phyloP scores from a whole-genome alignment of 2,888 invertebrate species.

The Apoda limacodes region DNA sequence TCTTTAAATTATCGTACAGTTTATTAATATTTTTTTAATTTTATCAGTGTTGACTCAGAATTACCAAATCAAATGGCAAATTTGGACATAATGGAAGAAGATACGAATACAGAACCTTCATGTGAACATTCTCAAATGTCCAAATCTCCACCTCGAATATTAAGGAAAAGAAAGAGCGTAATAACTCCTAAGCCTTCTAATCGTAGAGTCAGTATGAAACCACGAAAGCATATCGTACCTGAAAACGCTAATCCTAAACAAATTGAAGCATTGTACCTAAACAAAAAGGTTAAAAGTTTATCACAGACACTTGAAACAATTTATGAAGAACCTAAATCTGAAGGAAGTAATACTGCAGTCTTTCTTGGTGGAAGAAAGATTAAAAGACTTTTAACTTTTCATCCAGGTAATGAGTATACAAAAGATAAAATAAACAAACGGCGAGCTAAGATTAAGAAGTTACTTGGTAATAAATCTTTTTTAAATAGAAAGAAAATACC shows the following conservation, averaged over 20 bases:
- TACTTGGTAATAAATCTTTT: constrained; percentile 62
- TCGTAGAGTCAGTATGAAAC: constrained; percentile 59
- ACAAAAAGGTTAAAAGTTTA: constrained; percentile 62
- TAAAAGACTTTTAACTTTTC: constrained; percentile 70
- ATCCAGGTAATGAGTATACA: constrained; percentile 54
- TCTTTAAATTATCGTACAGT: constrained; percentile 2
- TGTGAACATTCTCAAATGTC: constrained; percentile 25
- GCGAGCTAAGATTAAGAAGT: constrained; percentile 67
- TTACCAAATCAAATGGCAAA: constrained; percentile 58
- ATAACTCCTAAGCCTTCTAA: constrained; percentile 44
- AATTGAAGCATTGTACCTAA: constrained; percentile 67
- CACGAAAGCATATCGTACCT: constrained; percentile 45
- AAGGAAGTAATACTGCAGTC: constrained; percentile 41
- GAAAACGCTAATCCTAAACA: constrained; percentile 53
- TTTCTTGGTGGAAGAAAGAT: constrained; percentile 66
- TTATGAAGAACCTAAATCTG: constrained; percentile 70
- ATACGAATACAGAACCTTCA: constrained; percentile 21
- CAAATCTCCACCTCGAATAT: constrained; percentile 34
- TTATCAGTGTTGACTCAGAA: constrained; percentile 47
- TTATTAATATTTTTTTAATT: constrained; percentile 17
- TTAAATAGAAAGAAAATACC: constrained; percentile 63
- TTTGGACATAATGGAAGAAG: constrained; percentile 56
- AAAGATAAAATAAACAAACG: constrained; percentile 71
- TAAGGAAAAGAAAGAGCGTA: constrained; percentile 54
- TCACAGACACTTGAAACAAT: constrained; percentile 72